These are phyloP conservation scores for Pandemis corylana DNA, from an alignment of 2,888 invertebrate species.

Conservation along the genomic window DNA sequence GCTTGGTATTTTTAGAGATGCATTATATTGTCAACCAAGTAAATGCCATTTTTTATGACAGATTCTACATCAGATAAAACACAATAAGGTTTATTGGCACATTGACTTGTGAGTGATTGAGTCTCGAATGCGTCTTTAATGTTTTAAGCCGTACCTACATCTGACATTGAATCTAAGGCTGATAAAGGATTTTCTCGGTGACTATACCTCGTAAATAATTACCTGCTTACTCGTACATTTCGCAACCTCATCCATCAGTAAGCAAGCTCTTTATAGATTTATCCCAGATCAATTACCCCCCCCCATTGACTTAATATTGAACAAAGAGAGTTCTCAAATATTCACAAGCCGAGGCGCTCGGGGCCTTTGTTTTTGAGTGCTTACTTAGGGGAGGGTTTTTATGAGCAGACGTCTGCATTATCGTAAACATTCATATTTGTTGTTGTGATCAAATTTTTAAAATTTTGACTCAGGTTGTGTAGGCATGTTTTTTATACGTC, in stretches of 20 bases:
- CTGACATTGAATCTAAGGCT: too few relatives aligned
- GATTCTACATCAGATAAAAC: too few relatives aligned
- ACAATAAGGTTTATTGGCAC: too few relatives aligned
- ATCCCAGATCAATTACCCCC: conserved; percentile 81
- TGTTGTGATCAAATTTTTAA: conserved; percentile 33
- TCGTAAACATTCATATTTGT: conserved; percentile 74
- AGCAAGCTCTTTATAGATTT: conserved; percentile 64
- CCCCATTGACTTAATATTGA: conserved; percentile 83
- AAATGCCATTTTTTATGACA: too few relatives aligned
- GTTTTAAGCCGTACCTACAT: too few relatives aligned
- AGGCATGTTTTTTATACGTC: too few relatives aligned
- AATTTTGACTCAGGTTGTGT: background rate
- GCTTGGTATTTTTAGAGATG: too few relatives aligned
- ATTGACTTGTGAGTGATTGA: too few relatives aligned
- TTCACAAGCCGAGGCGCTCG: conserved; percentile 72
- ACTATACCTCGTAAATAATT: conserved; percentile 29
- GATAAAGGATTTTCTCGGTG: too few relatives aligned
- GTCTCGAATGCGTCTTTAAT: too few relatives aligned
- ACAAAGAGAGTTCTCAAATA: conserved; percentile 82
- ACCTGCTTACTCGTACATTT: conserved; percentile 45
- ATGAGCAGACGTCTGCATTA: conserved; percentile 76
- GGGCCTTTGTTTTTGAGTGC: conserved; percentile 81
- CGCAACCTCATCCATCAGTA: conserved; percentile 50
- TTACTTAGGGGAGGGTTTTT: conserved; percentile 73
- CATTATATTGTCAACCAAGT: too few relatives aligned